Conservation (phyloP, 2,113 vertebrate species). For the Antechinus flavipes region DNA sequence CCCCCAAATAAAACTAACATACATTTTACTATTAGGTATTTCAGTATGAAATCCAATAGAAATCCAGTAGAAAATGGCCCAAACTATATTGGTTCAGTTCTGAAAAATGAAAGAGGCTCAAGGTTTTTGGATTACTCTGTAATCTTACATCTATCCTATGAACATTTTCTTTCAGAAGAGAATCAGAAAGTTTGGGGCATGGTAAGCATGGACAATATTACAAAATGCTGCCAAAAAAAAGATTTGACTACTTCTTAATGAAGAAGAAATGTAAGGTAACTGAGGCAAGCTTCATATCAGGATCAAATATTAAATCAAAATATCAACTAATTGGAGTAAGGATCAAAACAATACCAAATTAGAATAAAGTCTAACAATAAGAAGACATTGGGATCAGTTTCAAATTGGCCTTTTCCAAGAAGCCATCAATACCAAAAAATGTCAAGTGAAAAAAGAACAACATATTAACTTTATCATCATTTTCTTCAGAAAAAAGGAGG, state of each 20-base stretch:
- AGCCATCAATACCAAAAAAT: background rate
- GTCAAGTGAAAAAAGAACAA: background rate
- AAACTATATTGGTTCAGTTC: background rate
- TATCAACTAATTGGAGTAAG: background rate
- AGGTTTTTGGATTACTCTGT: background rate
- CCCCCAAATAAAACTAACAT: background rate
- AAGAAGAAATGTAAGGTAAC: background rate
- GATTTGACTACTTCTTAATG: background rate
- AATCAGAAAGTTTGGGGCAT: background rate
- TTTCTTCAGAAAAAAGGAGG: background rate
- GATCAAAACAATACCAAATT: background rate
- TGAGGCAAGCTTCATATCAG: background rate
- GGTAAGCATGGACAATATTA: background rate
- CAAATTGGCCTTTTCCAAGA: background rate
- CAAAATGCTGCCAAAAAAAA: background rate
- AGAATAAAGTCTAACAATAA: background rate
- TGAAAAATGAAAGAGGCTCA: background rate
- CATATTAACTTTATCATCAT: background rate
- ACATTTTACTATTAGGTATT: background rate
- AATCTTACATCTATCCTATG: background rate
- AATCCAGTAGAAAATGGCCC: background rate
- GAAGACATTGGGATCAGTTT: background rate
- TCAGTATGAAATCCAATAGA: background rate
- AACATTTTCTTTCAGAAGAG: background rate
- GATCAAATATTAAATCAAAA: background rate